Evolutionary conservation across 1,140 invertebrate genomes (phyloP).

Genomic region (Rhagoletis pomonella): DNA sequence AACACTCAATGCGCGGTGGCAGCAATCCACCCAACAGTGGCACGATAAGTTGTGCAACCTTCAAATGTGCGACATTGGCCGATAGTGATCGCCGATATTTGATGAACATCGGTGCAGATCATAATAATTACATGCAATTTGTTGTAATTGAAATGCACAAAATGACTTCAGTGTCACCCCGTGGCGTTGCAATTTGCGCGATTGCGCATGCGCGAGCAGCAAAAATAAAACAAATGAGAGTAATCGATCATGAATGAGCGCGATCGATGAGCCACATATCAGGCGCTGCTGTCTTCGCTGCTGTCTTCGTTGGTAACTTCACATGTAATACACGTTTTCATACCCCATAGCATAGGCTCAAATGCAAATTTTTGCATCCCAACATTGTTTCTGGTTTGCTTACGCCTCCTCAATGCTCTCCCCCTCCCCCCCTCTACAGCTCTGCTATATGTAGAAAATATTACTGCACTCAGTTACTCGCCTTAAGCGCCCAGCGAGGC

Average conservation of each 20-base stretch:
- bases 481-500: not conserved
- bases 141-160: constrained; percentile 36
- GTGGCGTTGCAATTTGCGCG: constrained; percentile 31
- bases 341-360: not conserved
- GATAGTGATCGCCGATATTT: constrained; percentile 32
- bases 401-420: not conserved
- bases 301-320: not conserved
- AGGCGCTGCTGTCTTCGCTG: not conserved
- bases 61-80: constrained; percentile 40
- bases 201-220: not conserved
- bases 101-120: constrained; percentile 27
- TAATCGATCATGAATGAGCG: not conserved
- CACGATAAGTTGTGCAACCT: constrained; percentile 12
- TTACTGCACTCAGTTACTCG: not conserved
- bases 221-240: not conserved
- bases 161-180: not conserved
- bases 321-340: not conserved
- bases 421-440: not conserved
- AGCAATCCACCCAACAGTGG: not conserved
- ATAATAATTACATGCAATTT: constrained; percentile 50
- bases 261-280: not conserved
- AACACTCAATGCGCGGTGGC: not conserved
- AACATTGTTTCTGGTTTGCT: not conserved
- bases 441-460: no score
- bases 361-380: not conserved